phyloP scores from a whole-genome alignment of 1,140 invertebrate species.

The Hylaeus anthracinus region DNA sequence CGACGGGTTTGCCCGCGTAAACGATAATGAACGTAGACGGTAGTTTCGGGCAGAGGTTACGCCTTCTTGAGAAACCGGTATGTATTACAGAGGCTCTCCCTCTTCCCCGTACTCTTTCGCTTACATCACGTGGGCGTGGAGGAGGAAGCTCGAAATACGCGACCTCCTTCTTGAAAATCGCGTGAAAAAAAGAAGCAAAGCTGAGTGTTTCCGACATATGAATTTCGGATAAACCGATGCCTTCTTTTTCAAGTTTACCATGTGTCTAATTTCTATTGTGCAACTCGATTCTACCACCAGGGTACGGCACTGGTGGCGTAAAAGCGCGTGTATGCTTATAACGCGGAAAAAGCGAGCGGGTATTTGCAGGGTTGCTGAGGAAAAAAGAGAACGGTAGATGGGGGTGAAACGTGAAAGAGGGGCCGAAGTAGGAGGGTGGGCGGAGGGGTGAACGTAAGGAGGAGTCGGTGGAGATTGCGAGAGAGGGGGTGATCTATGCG shows the following conservation, averaged over 20 bases:
- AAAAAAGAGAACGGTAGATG: slow-evolving; percentile 10
- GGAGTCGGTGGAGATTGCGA: slow-evolving; percentile 60
- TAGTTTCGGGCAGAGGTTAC: slow-evolving; percentile 72
- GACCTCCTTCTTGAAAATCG: slow-evolving; percentile 56
- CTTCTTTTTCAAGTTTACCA: no score
- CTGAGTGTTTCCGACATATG: no score
- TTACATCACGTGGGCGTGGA: slow-evolving; percentile 64
- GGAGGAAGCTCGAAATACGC: slow-evolving; percentile 50
- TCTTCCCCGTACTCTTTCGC: slow-evolving; percentile 22
- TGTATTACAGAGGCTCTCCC: slow-evolving; percentile 61
- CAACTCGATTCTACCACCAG: background rate
- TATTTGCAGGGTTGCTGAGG: slow-evolving; percentile 43
- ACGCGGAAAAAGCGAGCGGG: slow-evolving; percentile 47
- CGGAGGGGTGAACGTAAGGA: slow-evolving; percentile 30
- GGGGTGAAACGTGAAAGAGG: background rate
- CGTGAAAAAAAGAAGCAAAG: slow-evolving; percentile 13
- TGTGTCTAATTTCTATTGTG: no score
- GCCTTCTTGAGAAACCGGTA: slow-evolving; percentile 75
- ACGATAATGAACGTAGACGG: slow-evolving; percentile 73
- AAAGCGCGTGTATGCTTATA: slow-evolving; percentile 41
- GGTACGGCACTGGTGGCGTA: slow-evolving; percentile 41
- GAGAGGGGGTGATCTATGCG: slow-evolving; percentile 76
- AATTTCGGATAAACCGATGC: no score
- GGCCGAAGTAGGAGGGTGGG: background rate
- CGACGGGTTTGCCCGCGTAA: slow-evolving; percentile 60